Evolutionary conservation across 2,888 invertebrate species (phyloP).

Genomic region (Coenonympha arcania): DNA sequence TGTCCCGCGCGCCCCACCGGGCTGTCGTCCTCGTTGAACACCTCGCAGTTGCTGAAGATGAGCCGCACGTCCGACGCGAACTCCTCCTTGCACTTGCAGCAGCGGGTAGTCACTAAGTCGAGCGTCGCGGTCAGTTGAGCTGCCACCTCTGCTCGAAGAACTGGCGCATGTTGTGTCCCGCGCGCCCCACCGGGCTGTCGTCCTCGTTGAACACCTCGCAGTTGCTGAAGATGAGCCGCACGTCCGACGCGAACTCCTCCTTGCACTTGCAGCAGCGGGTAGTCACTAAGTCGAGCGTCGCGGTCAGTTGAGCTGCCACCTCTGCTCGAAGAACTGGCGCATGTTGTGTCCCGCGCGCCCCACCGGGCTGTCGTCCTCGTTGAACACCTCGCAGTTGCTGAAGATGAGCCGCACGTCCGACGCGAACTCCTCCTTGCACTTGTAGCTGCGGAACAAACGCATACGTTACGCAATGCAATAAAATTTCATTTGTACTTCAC

Average conservation of each 20-base stretch:
- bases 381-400: conserved; percentile 97
- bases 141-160: conserved; percentile 93
- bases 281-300: background rate
- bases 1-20: conserved; percentile 98
- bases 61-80: too few relatives aligned
- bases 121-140: conserved; percentile 25
- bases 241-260: conserved; percentile 94
- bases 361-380: conserved; percentile 98
- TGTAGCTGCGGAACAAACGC: too few relatives aligned
- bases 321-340: conserved; percentile 92
- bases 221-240: conserved; percentile 95
- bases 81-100: too few relatives aligned
- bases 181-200: conserved; percentile 97
- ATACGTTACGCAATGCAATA: too few relatives aligned
- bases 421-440: conserved; percentile 92
- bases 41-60: conserved; percentile 98
- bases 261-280: conserved; percentile 90
- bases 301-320: conserved; percentile 75
- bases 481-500: too few relatives aligned
- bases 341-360: conserved; percentile 96
- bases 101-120: too few relatives aligned
- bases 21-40: conserved; percentile 98
- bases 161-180: conserved; percentile 93
- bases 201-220: conserved; percentile 99
- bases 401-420: conserved; percentile 94